Base-by-base conservation (phyloP, 1,140 invertebrate genomes). In the Hypsibius dujardini region DNA sequence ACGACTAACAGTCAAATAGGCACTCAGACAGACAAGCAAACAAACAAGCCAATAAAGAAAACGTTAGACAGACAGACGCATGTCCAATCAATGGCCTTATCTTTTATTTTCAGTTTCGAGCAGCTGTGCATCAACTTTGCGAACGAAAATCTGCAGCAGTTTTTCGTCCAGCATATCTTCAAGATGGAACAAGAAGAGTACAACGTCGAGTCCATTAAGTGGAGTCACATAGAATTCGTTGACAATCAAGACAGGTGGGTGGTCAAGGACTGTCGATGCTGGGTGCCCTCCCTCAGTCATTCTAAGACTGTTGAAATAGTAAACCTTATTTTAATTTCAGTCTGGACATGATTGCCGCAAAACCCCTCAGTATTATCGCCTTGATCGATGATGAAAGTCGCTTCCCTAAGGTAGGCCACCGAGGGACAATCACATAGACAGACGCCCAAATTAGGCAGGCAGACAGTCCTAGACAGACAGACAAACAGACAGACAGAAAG, bases 71-170 rank as follows among this genome's bases (percentile, higher is more conserved):
- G n/a, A n/a, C n/a, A n/a, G n/a, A n/a, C n/a, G n/a, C n/a, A n/a
- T n/a, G n/a, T n/a, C n/a, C n/a, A n/a, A n/a, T n/a, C n/a, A n/a
- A n/a, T n/a, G n/a, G n/a, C n/a, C n/a, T 69, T 71, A 46, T 69
- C 70, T 47, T 75, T 74, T 67, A 71, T 70, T 77, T 80, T 71
- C 78, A 92, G 92, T 79, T 99, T 98, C 81, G 96, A 99, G 82
- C 96, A 99, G 76, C 93, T 99, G 77, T 98, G 95, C 80, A 98
- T 99, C 73, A 99, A 99, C 80, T 98, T 90, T 80, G 95, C 96
- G 1, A 98, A 98, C 79, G 96, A 99, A 81, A 96, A 96, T 81
- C 83, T 99, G 0, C 95, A 99, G 79, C 96, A 99, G 80, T 98
- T 98, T 79, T 99, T 99, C 78, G 94, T 98, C 1, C 86, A 91